Evolutionary conservation across 2,113 vertebrate genomes (phyloP), one percentile per base, ranked within the genome.

Genomic region (Monopterus albus): DNA sequence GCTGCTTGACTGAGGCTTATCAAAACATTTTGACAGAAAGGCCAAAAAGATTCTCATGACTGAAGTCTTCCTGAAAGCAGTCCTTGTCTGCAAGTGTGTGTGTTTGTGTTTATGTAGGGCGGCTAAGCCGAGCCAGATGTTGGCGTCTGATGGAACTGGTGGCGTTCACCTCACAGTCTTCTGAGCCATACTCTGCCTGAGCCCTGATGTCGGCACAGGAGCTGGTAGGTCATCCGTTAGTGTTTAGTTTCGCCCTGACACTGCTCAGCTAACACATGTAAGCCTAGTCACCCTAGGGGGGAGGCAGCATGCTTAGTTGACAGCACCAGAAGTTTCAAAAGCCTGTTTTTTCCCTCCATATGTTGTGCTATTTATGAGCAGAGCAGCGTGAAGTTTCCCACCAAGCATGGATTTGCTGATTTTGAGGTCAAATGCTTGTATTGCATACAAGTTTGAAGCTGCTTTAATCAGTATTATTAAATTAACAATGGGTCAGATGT

Each of bases 61-160:
- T 26, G 10, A 35, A 71, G 45, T 64, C 65, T 46, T 61, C 43
- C 49, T 78, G 20, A 63, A 77, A 75, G 52, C 50, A 70, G 31
- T 28, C 23, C 0, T 42, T 47, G 20, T 43, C 40, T 38, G 40
- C 36, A 7, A 38, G 40, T 35, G 38, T 31, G 62, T 56, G n/a
- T 23, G 62, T 38, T 43, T 46, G 21, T 65, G 21, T 42, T 33
- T 75, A 38, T 53, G 60, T 29, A 53, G 31, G 46, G 26, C 21
- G 8, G 52, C 28, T 78, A 90, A 89, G 66, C 61, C 43, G 7
- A 89, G 80, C 82, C 90, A 93, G 86, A 91, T 92, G 91, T 87
- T 29, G 33, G 39, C 51, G 39, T 57, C 50, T 50, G 78, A 28
- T 45, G 26, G 62, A 65, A n/a, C 39, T n/a, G 67, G 61, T 75